Base-by-base conservation (phyloP, 2,797 vertebrate genomes). In the Botia kubotai region DNA sequence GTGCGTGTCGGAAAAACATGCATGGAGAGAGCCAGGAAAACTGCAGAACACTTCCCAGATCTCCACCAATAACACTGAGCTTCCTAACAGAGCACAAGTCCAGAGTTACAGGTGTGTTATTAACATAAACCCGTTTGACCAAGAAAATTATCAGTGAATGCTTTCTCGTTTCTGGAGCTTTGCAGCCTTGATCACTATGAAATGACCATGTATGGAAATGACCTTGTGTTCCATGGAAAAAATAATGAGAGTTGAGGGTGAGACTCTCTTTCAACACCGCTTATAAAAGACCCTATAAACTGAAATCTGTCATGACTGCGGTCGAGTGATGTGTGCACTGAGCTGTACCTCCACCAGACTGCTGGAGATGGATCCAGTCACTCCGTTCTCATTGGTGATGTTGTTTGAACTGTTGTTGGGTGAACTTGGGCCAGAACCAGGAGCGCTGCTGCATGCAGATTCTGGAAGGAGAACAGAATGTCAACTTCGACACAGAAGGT, bases 391-490 rank as follows among this genome's bases (percentile, higher is more conserved):
- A 0, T 93, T 79, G 87, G 96, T 96, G 90, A 98, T 96, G 88
- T 97, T 97, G 90, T 95, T 96, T 85, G 96, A 98, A 93, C 97
- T 98, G 95, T 98, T 99, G 93, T 97, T 99, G 62, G 98, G 98
- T 29, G 97, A 99, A 88, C 97, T 98, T 89, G 98, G 97, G 7
- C 97, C 97, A 0, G 98, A 99, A 80, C 97, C 97, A 0, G 97
- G 98, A 76, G 97, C 98, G 2, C 97, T 99, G 94, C 95, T 99
- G 90, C 98, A 99, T 8, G 94, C 95, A 0, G 97, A 97, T 81
- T 98, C 98, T 99, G 88, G 0, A 88, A 90, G 81, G 83, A 62
- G 83, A 70, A 85, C 19, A 77, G 0, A 50, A 67, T 11, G 7
- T 12, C 46, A 23, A 39, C 21, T 7, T 13, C 33, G 4, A 33